These are phyloP conservation scores for Cerceris ruficornis DNA, from an alignment of 2,888 invertebrate species.

Conservation along the genomic window DNA sequence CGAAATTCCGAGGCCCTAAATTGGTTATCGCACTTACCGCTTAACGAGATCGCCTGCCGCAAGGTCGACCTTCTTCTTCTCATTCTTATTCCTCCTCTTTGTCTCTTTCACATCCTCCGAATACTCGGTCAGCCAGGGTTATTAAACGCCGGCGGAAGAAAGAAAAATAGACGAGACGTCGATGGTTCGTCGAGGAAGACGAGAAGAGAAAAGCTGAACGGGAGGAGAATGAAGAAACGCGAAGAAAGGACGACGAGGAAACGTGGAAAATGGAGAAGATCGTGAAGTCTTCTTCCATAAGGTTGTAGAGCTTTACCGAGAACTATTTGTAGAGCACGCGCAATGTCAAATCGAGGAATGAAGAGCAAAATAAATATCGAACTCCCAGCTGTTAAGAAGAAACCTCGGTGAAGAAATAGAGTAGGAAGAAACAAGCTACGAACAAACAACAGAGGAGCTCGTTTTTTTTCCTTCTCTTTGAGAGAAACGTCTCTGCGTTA, in stretches of 20 bases:
- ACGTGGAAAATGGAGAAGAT: background rate
- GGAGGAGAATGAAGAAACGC: background rate
- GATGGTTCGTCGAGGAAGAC: slow-evolving; percentile 5
- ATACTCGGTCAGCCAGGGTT: slow-evolving; percentile 37
- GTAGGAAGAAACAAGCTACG: too few relatives aligned
- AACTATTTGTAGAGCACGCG: too few relatives aligned
- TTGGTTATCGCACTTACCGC: slow-evolving; percentile 77
- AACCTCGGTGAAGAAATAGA: too few relatives aligned
- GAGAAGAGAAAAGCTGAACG: slow-evolving; percentile 4
- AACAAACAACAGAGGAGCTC: too few relatives aligned
- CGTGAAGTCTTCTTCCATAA: background rate
- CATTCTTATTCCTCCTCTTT: slow-evolving; percentile 43
- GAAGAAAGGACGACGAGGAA: background rate
- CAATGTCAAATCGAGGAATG: too few relatives aligned
- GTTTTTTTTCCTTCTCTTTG: too few relatives aligned
- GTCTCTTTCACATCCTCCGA: slow-evolving; percentile 38
- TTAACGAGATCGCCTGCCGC: slow-evolving; percentile 71
- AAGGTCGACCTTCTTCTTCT: slow-evolving; percentile 71
- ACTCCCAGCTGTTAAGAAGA: too few relatives aligned
- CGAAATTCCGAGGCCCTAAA: slow-evolving; percentile 79
- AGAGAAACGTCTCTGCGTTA: too few relatives aligned
- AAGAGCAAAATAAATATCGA: too few relatives aligned
- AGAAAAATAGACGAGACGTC: slow-evolving; percentile 30
- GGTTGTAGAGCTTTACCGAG: too few relatives aligned
- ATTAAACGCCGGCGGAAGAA: slow-evolving; percentile 35